These are phyloP conservation scores for Fragum fragum DNA, from an alignment of 2,888 invertebrate species.

Conservation along the genomic window DNA sequence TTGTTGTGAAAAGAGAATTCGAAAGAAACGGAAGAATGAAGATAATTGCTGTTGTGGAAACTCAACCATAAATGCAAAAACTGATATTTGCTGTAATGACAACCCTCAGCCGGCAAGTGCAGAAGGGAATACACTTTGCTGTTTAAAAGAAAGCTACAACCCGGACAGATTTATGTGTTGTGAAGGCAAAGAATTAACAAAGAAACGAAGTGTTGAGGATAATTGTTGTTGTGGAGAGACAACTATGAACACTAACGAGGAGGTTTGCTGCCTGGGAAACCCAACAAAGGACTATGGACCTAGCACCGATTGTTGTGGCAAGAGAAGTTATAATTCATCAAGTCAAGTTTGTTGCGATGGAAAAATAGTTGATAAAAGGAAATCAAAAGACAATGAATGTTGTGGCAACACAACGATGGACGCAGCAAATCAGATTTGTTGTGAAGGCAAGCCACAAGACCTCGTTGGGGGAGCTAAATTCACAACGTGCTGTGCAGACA, in stretches of 20 bases:
- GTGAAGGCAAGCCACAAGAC: constrained; percentile 51
- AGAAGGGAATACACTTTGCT: constrained; percentile 46
- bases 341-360: constrained; percentile 52
- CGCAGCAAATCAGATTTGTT: constrained; percentile 53
- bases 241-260: constrained; percentile 49
- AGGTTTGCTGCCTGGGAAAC: constrained; percentile 51
- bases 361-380: constrained; percentile 40
- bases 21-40: constrained; percentile 47
- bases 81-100: constrained; percentile 57
- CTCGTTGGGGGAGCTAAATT: constrained; percentile 43
- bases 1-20: constrained; percentile 48
- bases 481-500: constrained; percentile 51
- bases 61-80: constrained; percentile 44
- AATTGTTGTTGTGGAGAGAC: constrained; percentile 63
- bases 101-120: constrained; percentile 48
- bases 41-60: constrained; percentile 61
- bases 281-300: constrained; percentile 45
- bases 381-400: constrained; percentile 54
- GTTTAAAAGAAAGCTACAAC: constrained; percentile 42
- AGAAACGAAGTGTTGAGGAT: constrained; percentile 43
- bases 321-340: constrained; percentile 45
- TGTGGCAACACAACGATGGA: constrained; percentile 60
- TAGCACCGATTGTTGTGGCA: constrained; percentile 51
- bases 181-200: constrained; percentile 37
- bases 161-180: constrained; percentile 49